Evolutionary conservation across 2,113 vertebrate genomes (phyloP).

Genomic region (Anarrhichthys ocellatus): DNA sequence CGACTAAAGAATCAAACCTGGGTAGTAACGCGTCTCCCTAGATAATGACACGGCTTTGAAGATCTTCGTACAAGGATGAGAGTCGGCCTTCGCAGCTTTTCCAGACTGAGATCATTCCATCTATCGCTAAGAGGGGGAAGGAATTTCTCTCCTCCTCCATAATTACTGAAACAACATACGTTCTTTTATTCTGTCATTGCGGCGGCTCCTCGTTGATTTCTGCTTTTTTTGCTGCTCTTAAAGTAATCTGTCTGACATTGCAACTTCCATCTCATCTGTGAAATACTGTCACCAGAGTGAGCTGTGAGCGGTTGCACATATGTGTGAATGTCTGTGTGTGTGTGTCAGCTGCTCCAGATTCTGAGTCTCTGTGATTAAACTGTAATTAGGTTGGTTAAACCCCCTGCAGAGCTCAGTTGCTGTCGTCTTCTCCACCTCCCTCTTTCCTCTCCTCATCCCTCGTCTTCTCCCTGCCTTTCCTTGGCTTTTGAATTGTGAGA

Average conservation of each 20-base stretch:
- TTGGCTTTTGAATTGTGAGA: constrained; percentile 36
- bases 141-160: constrained; percentile 61
- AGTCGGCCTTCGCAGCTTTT: constrained; percentile 58
- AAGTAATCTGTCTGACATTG: constrained; percentile 72
- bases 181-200: constrained; percentile 57
- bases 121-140: constrained; percentile 35
- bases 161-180: constrained; percentile 73
- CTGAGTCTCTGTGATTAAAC: constrained; percentile 82
- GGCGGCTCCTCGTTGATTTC: constrained; percentile 40
- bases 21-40: constrained; percentile 44
- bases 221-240: constrained; percentile 43
- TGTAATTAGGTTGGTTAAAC: constrained; percentile 85
- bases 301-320: constrained; percentile 45
- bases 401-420: constrained; percentile 78
- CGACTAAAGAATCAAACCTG: constrained; percentile 53
- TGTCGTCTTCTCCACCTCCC: constrained; percentile 60
- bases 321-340: constrained; percentile 43
- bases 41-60: constrained; percentile 69
- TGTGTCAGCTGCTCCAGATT: constrained; percentile 79
- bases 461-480: constrained; percentile 52
- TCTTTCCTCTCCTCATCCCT: constrained; percentile 38
- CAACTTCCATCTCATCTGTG: constrained; percentile 67
- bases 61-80: constrained; percentile 47
- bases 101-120: constrained; percentile 56
- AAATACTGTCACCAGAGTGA: constrained; percentile 63